Evolutionary conservation across 2,797 vertebrate genomes (phyloP), one percentile per base, ranked within the genome.

Genomic region (Thripadectes ignobilis): DNA sequence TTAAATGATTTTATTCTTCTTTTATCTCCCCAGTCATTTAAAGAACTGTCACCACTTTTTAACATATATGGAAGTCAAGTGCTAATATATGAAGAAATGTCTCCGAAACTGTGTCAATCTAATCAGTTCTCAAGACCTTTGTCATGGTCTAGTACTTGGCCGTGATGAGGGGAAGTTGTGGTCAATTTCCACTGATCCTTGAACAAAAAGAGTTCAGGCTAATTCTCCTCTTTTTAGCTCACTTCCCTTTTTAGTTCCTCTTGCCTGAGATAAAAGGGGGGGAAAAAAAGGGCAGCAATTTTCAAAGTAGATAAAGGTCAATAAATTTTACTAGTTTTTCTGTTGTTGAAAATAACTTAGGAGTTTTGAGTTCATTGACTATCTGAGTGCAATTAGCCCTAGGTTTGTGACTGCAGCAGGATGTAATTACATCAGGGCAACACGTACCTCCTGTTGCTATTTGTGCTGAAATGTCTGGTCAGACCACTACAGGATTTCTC

Each of bases 381-480:
- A 38, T n/a, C 46, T 85, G 54, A 88, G 55, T 61, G 76, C 73
- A 71, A 15, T 69, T 69, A 81, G 76, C 32, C 36, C 65, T 12
- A 18, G 5, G 41, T 58, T 77, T 45, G 68, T 78, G 51, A 26
- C 46, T 67, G 74, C 16, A 76, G 59, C 63, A 29, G 88, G 80
- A 41, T 95, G 92, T 91, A 96, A 95, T 95, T 97, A 81, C 83
- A 95, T 68, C 57, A 84, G 75, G 71, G 83, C 77, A 91, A 23
- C 65, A 84, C 0, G 2, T 88, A 62, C 48, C 82, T 85, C 63
- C 68, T 76, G 45, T 85, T 94, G 66, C 90, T 93, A 88, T 93
- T 90, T 91, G 66, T 77, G 76, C 82, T 65, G 51, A 39, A 67
- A 45, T 0, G 36, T 92, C 77, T 93, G 65, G 49, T 69, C 51